Percentiles rank a stretch among this genome's conserved stretches.
These are phyloP conservation scores for Hermatobates lingyangjiaoensis DNA, from an alignment of 1,140 invertebrate species.

Conservation along the genomic window DNA sequence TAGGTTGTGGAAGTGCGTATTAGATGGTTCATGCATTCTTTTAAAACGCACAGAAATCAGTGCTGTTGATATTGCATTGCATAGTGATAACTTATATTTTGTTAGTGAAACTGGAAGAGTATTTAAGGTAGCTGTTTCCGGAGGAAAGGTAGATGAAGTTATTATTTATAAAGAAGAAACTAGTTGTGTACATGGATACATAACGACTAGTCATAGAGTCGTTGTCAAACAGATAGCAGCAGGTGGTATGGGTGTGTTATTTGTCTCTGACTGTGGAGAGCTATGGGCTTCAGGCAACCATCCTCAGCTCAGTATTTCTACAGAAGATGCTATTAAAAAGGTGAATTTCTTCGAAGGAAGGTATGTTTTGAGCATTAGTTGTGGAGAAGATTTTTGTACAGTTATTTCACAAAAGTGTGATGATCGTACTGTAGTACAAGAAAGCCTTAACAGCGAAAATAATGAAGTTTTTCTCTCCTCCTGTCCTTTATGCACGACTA, in stretches of 20 bases:
- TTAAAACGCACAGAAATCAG: conserved; percentile 24
- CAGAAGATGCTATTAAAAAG: conserved; percentile 32
- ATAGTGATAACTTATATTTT: conserved; percentile 36
- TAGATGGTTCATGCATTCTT: conserved; percentile 11
- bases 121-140: conserved; percentile 31
- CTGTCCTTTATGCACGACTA: conserved; percentile 30
- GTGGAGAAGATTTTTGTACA: conserved; percentile 43
- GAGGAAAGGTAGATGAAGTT: conserved; percentile 35
- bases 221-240: conserved; percentile 30
- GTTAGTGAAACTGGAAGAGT: conserved; percentile 38
- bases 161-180: conserved; percentile 39
- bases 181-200: conserved; percentile 40
- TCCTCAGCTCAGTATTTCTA: conserved; percentile 43
- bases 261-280: conserved; percentile 44
- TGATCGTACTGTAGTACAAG: conserved; percentile 27
- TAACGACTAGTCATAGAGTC: conserved; percentile 35
- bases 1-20: conserved; percentile 1
- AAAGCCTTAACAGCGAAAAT: conserved; percentile 35
- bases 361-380: conserved; percentile 33
- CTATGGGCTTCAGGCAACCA: conserved; percentile 54
- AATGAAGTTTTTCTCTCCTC: conserved; percentile 38
- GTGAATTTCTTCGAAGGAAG: conserved; percentile 46
- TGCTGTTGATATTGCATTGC: conserved; percentile 39
- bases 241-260: conserved; percentile 28
- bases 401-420: conserved; percentile 39